These are phyloP conservation scores for Sebastes ruberrimus DNA, from an alignment of 2,797 vertebrate genomes.

Conservation along the genomic window DNA sequence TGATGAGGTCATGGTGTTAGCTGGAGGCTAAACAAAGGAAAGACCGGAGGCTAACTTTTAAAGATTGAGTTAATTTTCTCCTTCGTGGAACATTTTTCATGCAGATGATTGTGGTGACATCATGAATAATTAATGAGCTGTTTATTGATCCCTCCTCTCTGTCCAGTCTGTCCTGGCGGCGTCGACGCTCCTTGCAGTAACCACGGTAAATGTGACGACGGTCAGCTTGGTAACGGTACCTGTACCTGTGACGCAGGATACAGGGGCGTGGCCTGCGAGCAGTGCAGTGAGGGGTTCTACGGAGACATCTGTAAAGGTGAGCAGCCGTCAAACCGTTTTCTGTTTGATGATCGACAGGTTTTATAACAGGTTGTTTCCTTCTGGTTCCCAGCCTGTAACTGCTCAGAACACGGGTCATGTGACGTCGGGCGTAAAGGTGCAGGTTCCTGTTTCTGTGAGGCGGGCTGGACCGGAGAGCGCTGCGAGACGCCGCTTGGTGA, in stretches of 20 bases:
- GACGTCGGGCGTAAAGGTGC: conserved; percentile 84
- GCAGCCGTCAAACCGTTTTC: neutral
- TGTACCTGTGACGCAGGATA: conserved; percentile 87
- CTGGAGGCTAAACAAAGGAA: too few relatives aligned
- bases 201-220: conserved; percentile 85
- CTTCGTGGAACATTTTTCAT: too few relatives aligned
- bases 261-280: conserved; percentile 88
- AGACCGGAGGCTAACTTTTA: too few relatives aligned
- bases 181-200: conserved; percentile 80
- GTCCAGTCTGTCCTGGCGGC: conserved; percentile 90
- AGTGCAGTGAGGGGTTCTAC: conserved; percentile 83
- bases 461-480: conserved; percentile 88
- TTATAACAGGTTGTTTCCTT: neutral
- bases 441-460: conserved; percentile 89
- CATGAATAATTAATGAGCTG: neutral
- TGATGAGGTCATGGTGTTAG: too few relatives aligned
- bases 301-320: conserved; percentile 87
- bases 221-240: conserved; percentile 83
- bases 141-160: neutral
- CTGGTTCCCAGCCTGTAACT: conserved; percentile 87
- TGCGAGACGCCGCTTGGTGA: conserved; percentile 88
- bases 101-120: neutral
- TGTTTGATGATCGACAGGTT: neutral
- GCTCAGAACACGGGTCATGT: conserved; percentile 87
- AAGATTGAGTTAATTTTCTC: too few relatives aligned